Evolutionary conservation across 35 echinoderm and acorn worm species (phyloP).

Genomic region (Apostichopus japonicus): DNA sequence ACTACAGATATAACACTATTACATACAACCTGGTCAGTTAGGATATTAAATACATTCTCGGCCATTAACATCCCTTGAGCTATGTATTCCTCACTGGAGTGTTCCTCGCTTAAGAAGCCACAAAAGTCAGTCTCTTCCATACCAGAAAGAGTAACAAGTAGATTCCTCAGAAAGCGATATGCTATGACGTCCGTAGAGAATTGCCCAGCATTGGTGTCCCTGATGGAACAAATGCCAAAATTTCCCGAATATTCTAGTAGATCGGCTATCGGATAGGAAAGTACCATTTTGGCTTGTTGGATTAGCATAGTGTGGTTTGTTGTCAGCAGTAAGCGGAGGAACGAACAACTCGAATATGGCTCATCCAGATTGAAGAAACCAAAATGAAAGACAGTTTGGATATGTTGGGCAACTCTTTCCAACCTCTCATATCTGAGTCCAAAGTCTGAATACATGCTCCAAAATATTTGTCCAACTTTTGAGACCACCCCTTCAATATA

Average conservation of each 20-base stretch:
- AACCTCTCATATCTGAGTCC: background rate
- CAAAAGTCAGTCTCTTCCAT: background rate
- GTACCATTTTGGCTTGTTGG: background rate
- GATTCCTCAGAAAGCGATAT: background rate
- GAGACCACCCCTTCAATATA: constrained; percentile 8
- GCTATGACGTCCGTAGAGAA: background rate
- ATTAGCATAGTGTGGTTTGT: background rate
- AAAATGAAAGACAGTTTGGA: background rate
- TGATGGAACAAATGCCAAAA: constrained; percentile 17
- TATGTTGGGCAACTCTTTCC: background rate
- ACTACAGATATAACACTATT: background rate
- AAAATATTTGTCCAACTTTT: constrained; percentile 10
- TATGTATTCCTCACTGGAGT: background rate
- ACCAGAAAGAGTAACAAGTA: background rate
- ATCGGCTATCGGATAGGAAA: constrained; percentile 31
- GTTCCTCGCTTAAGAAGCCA: background rate
- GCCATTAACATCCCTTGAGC: background rate
- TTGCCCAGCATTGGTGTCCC: background rate
- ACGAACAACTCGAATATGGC: constrained; percentile 28
- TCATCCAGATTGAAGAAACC: constrained; percentile 4
- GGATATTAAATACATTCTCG: background rate
- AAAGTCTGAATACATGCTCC: constrained; percentile 11
- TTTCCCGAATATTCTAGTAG: constrained; percentile 1
- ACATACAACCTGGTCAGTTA: constrained; percentile 20
- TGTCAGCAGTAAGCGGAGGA: constrained; percentile 1